phyloP scores from a whole-genome alignment of 2,797 vertebrate genomes.

The Carapus acus region DNA sequence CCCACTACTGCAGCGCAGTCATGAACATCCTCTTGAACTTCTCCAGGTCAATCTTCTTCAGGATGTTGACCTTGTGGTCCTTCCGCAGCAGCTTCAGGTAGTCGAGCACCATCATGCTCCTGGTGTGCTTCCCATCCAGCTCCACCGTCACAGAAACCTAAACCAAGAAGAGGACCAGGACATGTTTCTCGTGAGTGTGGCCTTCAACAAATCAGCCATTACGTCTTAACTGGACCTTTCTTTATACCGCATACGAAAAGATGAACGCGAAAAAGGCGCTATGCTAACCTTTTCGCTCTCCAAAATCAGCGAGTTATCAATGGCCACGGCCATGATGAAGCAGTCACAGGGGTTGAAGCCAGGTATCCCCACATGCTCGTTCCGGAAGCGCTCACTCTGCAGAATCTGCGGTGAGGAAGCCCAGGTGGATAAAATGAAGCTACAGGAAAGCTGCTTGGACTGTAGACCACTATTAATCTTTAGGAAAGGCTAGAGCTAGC shows the following conservation, averaged over 20 bases:
- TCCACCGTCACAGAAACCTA: constrained; percentile 64
- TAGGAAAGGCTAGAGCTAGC: too few relatives aligned
- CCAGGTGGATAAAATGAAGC: too few relatives aligned
- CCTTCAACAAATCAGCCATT: too few relatives aligned
- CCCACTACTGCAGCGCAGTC: constrained; percentile 56
- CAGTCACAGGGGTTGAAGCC: constrained; percentile 72
- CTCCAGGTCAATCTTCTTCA: constrained; percentile 63
- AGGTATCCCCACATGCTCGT: constrained; percentile 39
- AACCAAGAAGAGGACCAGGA: neutral
- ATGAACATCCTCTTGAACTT: constrained; percentile 63
- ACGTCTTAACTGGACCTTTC: too few relatives aligned
- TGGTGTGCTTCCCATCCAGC: constrained; percentile 54
- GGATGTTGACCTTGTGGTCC: constrained; percentile 59
- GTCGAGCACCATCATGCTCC: constrained; percentile 74
- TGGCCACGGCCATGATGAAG: constrained; percentile 69
- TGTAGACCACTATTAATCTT: too few relatives aligned
- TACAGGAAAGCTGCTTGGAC: too few relatives aligned
- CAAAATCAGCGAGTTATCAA: constrained; percentile 54
- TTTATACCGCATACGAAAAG: too few relatives aligned
- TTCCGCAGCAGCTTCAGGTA: constrained; percentile 53
- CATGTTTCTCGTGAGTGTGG: too few relatives aligned
- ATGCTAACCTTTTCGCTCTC: constrained; percentile 34
- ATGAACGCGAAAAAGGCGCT: too few relatives aligned
- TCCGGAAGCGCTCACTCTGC: constrained; percentile 27
- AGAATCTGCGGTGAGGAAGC: constrained; percentile 1